Evolutionary conservation across 2,797 vertebrate species (phyloP), one percentile per base, ranked within the genome.

Genomic region (Rhinogobio ventralis): DNA sequence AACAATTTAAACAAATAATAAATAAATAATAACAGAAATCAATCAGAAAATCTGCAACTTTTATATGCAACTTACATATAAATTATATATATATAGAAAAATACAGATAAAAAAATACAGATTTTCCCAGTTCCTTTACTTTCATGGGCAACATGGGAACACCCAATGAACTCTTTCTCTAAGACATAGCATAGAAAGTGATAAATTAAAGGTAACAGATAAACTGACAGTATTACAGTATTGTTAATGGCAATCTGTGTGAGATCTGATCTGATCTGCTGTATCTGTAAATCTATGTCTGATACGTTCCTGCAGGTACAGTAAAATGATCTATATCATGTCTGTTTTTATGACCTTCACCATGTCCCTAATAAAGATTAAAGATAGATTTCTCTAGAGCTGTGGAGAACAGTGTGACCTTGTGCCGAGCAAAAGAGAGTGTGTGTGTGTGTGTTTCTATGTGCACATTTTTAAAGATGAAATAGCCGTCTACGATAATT

Each of bases 271-370:
- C 60, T 66, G 39, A 66, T 25, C 4, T 64, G 46, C 30, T 28
- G 23, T 17, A 30, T 79, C 28, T 33, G 23, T 73, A 39, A 68
- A 68, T 68, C 45, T 17, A 14, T 67, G 46, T 66, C 55, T 85
- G 76, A 73, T 55, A 79, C 80, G 88, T 85, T 72, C 76, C 68
- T 76, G 80, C 82, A 67, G 68, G 82, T 90, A 87, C 83, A 85
- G 80, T 67, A 30, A 7, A 77, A 85, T 13, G 83, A 55, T 82
- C 72, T 57, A 68, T 79, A 79, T 67, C 33, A 28, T 79, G 42
- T 79, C 77, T 66, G 62, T 46, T 51, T 79, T 67, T 79, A 79
- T 79, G 77, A 79, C 77, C 77, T 79, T 67, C 77, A 79, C 25
- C 8, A 25, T 67, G 62, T 79, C 77, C 62, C 77, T 79, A 79